Base-by-base conservation (phyloP, 2,797 vertebrate genomes). In the Epinephelus malabaricus region DNA sequence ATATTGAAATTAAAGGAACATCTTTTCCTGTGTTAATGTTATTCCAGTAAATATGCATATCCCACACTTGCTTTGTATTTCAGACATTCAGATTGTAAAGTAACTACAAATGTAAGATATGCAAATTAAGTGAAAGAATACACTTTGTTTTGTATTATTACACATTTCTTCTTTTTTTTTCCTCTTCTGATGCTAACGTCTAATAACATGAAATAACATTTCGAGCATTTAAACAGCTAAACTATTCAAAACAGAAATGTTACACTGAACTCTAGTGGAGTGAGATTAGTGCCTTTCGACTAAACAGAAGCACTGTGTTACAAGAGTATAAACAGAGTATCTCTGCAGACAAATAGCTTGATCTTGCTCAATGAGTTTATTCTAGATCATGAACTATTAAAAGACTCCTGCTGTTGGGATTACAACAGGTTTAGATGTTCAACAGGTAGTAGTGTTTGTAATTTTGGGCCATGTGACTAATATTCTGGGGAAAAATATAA, bases 141-240 rank as follows among this genome's bases (percentile, higher is more conserved):
- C 21, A 64, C 27, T 47, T 61, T 40, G 4, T 50, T 81, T 69
- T 55, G 1, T 56, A 46, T 40, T 72, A 76, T 56, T 73, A 30
- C 38, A 61, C n/a, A 58, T 10, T 13, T 59, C n/a, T 53, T 69
- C 6, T 59, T 73, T 46, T 45, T 61, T 54, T 21, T 5, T 0
- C 10, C 54, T 77, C 27, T 17, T 61, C 19, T 64, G 19, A 70
- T 67, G 47, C 59, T 18, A 59, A 75, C 30, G 64, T 74, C 43
- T 78, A 82, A 69, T 70, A 68, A 55, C 30, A 74, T 68, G 27
- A 82, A 74, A 77, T 72, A 23, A 72, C 40, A 59, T 70, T 34
- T 86, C 79, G 89, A 89, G 87, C 79, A 89, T 40, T 60, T 69
- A 58, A 74, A 76, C 64, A 67, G 67, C 65, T 83, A 61, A 65